Percentiles rank a stretch among this genome's conserved stretches.
Conservation (phyloP, 1,140 invertebrate genomes). For the Drosophila erecta region DNA sequence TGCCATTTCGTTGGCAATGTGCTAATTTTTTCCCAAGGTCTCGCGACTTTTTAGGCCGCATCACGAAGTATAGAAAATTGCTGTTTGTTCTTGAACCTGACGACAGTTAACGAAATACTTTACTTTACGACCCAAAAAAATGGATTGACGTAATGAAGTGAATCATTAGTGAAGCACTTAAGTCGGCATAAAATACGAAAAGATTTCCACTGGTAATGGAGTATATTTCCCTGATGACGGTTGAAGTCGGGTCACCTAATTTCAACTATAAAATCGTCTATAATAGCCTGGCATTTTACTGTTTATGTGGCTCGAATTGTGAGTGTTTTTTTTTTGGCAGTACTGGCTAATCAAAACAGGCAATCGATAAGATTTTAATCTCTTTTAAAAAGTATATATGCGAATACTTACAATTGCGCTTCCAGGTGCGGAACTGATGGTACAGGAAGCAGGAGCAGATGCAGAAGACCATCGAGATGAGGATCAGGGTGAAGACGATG, state of each 20-base stretch:
- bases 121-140: slow-evolving; percentile 12
- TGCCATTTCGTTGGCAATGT: slow-evolving; percentile 8
- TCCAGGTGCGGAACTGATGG: slow-evolving; percentile 83
- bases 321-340: slow-evolving; percentile 1
- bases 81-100: slow-evolving; percentile 27
- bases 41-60: background rate
- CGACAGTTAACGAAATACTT: slow-evolving; percentile 10
- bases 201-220: slow-evolving; percentile 39
- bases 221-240: slow-evolving; percentile 28
- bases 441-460: slow-evolving; percentile 84
- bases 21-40: slow-evolving; percentile 18
- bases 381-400: background rate
- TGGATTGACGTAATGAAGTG: slow-evolving; percentile 4
- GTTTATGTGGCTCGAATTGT: slow-evolving; percentile 1
- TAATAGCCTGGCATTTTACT: slow-evolving; percentile 21
- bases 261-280: slow-evolving; percentile 14
- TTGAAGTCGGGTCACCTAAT: slow-evolving; percentile 21
- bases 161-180: slow-evolving; percentile 25
- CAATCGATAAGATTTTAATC: slow-evolving; percentile 46
- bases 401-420: slow-evolving; percentile 82
- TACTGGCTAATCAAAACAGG: slow-evolving; percentile 19
- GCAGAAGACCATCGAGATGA: slow-evolving; percentile 83
- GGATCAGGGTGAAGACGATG: slow-evolving; percentile 77
- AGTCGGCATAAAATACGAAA: slow-evolving; percentile 5
- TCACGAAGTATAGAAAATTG: slow-evolving; percentile 5